phyloP scores from a whole-genome alignment of 1,140 invertebrate species.

The Trichomalopsis sarcophagae region DNA sequence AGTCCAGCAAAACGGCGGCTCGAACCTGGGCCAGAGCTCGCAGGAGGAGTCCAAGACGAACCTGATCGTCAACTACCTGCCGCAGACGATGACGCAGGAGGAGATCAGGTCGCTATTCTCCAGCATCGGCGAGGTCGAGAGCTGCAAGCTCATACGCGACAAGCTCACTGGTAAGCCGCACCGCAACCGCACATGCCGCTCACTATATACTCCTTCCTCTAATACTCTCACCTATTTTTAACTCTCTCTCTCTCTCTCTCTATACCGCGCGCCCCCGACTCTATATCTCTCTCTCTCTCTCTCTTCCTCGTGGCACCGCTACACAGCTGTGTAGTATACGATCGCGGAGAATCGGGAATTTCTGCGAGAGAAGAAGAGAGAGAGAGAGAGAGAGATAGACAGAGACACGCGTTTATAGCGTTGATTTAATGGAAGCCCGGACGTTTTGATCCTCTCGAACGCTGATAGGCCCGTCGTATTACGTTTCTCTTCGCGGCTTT shows the following conservation, averaged over 20 bases:
- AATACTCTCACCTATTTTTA: conserved; percentile 5
- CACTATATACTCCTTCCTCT: background rate
- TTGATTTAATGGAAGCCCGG: background rate
- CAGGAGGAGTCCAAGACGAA: conserved; percentile 97
- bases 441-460: background rate
- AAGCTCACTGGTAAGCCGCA: conserved; percentile 91
- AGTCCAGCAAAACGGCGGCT: conserved; percentile 82
- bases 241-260: background rate
- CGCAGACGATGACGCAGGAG: conserved; percentile 99
- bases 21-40: conserved; percentile 81
- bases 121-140: conserved; percentile 98
- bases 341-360: background rate
- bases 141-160: conserved; percentile 98
- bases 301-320: background rate
- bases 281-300: background rate
- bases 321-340: too few species aligned
- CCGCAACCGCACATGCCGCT: background rate
- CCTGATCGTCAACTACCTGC: conserved; percentile 99
- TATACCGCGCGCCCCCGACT: background rate
- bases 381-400: background rate
- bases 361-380: background rate
- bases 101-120: conserved; percentile 98
- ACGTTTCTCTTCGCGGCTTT: background rate
- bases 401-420: background rate
- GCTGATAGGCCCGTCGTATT: background rate